These are phyloP conservation scores for Siniperca chuatsi DNA, from an alignment of 2,113 vertebrate genomes.

Conservation along the genomic window DNA sequence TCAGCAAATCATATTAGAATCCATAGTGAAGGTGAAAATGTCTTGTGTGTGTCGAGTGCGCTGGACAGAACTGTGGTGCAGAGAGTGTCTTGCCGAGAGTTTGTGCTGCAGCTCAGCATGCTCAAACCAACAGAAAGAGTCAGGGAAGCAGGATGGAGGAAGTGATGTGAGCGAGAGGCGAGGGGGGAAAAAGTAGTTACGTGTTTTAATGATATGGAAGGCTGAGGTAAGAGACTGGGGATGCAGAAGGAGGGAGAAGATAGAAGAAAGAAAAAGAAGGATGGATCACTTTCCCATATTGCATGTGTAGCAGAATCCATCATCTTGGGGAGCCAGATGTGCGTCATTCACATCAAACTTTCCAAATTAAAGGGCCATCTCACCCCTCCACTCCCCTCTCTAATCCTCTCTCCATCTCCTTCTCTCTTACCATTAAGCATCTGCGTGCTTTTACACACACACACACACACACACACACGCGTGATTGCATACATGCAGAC, in stretches of 20 bases:
- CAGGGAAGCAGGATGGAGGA: conserved; percentile 39
- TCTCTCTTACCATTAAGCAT: conserved; percentile 50
- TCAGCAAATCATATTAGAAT: background rate
- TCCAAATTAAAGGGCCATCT: conserved; percentile 78
- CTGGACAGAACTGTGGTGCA: background rate
- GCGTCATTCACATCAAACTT: conserved; percentile 79
- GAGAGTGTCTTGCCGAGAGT: background rate
- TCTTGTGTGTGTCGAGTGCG: background rate
- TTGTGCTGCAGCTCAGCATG: background rate
- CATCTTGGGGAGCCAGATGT: conserved; percentile 70
- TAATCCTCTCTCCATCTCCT: conserved; percentile 68
- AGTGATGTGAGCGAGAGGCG: conserved; percentile 26
- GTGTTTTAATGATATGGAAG: conserved; percentile 34
- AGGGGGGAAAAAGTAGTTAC: background rate
- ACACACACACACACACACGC: background rate
- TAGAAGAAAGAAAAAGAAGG: conserved; percentile 28
- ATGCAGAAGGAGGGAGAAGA: conserved; percentile 35
- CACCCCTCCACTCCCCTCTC: conserved; percentile 61
- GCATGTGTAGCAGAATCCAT: conserved; percentile 69
- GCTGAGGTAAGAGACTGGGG: conserved; percentile 21
- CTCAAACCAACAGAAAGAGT: background rate
- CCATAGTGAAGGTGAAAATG: background rate
- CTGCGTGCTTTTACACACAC: conserved; percentile 21
- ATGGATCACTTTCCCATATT: conserved; percentile 74
- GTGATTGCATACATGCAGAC: conserved; percentile 9